Base-by-base conservation (phyloP, 30 jellyfish, hydroid and myxozoan species). In the Aurelia sp. region DNA sequence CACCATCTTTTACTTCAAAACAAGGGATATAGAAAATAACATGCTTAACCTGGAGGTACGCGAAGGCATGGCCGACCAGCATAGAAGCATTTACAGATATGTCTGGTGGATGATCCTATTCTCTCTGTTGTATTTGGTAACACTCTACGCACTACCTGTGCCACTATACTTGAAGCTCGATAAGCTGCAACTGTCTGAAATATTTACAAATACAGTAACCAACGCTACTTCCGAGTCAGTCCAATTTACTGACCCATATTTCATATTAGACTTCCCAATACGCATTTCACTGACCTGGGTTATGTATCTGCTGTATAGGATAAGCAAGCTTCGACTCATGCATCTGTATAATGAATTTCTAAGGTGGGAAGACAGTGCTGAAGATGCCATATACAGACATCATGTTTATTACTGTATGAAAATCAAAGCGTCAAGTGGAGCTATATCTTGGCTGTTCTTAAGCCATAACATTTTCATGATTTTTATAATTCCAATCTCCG, bases 321-420 rank as follows among this genome's bases (percentile, higher is more conserved):
- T 13, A 11, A 72, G 69, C 69, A 72, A 72, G 55, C 30, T 72
- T 5, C 83, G 83, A 12, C 71, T 72, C 22, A 21, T 48, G 19
- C 61, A 72, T 15, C 44, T 72, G 48, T 16, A n/a, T 16, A 22
- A 51, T 18, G 83, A 72, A 30, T 72, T 72, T 48, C 22, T 51
- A 20, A 41, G n/a, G 0, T 72, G 83, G 83, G 69, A 72, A 72
- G 44, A 23, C 22, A 51, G 69, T 27, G 68, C 83, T 6, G 83
- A 72, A 72, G 83, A 72, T 47, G 83, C 83, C 22, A 72, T 72
- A 30, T 72, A 72, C 55, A 27, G 55, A 12, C 69, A 72, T 22
- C 30, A 30, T 20, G 3, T 35, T 16, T n/a, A 41, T 48, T 72
- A 72, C 69, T 16, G 68, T 0, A 40, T 37, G n/a, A 22, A 66